Evolutionary conservation across 2,113 vertebrate genomes (phyloP), one percentile per base, ranked within the genome.

Genomic region (Eolophus roseicapilla): DNA sequence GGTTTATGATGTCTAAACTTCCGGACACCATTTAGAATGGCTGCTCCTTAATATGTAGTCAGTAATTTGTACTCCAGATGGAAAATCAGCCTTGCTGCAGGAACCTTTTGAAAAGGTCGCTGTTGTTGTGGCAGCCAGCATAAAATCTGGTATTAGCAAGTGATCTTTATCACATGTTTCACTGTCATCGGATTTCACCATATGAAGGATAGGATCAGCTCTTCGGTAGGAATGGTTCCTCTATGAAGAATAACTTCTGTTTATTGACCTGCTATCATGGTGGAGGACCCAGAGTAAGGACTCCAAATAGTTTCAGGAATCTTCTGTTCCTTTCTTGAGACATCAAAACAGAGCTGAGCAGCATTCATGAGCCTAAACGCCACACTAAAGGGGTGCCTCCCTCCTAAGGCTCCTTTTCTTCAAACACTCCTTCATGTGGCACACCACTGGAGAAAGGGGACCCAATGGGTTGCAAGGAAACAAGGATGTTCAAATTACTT

Each of bases 11-110:
- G 41, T n/a, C 53, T 69, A 21, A 85, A 75, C 47, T 33, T 79
- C 81, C 3, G 2, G 23, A 50, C n/a, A 2, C 5, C 8, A 7
- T 78, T 86, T 67, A n/a, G 43, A 88, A 78, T 60, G 15, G 20
- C 52, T 65, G 10, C 12, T 41, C 39, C 57, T 27, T 59, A 63
- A 5, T 74, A 83, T 21, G 19, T 14, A 73, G 70, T 11, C 28
- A 52, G 27, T 60, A 35, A 84, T 64, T 92, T 68, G 8, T 70
- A 52, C 11, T 62, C 35, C 24, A 41, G n/a, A 19, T 50, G 43
- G 47, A 92, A 91, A 95, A 79, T n/a, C 43, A 73, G 35, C 35
- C 57, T 89, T 82, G 47, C 43, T 83, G 15, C 29, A 47, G 47
- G 43, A 91, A 21, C 9, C 7, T 27, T 44, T 62, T 92, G 59